Evolutionary conservation across 1,140 invertebrate genomes (phyloP).

Genomic region (Dolichoris vasculosae): DNA sequence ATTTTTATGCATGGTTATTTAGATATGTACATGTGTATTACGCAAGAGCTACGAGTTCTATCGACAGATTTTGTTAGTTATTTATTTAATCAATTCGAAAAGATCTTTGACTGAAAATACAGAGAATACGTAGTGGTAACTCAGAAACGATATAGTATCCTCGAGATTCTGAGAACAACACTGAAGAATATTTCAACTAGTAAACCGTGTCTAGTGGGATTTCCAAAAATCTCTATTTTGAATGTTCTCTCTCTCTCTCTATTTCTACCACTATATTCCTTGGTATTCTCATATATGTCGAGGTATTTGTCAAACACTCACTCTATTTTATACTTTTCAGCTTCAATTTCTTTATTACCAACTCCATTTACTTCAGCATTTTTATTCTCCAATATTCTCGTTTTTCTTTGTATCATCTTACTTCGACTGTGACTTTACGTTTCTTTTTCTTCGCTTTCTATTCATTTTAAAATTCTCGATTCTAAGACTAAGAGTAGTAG

Average conservation of each 20-base stretch:
- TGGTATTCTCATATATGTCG: slow-evolving; percentile 45
- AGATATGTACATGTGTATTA: too few species aligned
- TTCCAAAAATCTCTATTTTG: slow-evolving; percentile 71
- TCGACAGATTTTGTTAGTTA: not conserved
- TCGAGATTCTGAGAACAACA: slow-evolving; percentile 65
- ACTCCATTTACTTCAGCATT: slow-evolving; percentile 45
- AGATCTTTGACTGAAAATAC: not conserved
- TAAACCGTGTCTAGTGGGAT: slow-evolving; percentile 65
- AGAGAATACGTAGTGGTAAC: not conserved
- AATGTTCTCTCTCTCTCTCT: slow-evolving; percentile 60
- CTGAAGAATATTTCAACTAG: slow-evolving; percentile 70
- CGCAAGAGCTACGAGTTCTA: too few species aligned
- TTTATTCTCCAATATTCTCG: slow-evolving; percentile 49
- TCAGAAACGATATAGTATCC: slow-evolving; percentile 10
- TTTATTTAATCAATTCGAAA: not conserved
- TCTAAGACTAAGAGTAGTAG: not conserved
- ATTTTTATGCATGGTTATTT: not conserved
- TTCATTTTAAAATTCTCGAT: slow-evolving; percentile 45
- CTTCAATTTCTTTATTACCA: slow-evolving; percentile 50
- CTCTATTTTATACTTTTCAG: not conserved
- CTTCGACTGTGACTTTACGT: not conserved
- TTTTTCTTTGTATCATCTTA: slow-evolving; percentile 4
- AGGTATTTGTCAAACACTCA: slow-evolving; percentile 6
- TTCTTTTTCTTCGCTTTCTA: not conserved
- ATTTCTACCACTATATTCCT: slow-evolving; percentile 8